Percentiles rank a stretch among this genome's conserved stretches.
phyloP scores from a whole-genome alignment of 2,113 vertebrate genomes.

The Burhinus oedicnemus region DNA sequence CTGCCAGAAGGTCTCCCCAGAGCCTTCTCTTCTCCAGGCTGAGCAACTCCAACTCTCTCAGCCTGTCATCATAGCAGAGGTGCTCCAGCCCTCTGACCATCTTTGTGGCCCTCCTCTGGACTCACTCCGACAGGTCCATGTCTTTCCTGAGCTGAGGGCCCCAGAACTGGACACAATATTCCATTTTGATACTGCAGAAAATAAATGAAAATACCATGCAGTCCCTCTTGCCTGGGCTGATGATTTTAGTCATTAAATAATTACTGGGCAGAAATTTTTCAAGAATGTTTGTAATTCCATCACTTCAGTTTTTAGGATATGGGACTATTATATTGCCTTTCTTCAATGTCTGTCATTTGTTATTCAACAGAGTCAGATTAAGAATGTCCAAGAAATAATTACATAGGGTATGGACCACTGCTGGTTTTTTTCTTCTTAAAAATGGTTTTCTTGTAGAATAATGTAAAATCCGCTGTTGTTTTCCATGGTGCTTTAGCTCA shows the following conservation, averaged over 20 bases:
- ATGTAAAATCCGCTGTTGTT: neutral
- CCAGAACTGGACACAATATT: too few species aligned
- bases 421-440: neutral
- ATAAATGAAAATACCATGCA: neutral
- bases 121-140: too few species aligned
- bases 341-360: neutral
- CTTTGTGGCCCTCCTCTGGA: too few species aligned
- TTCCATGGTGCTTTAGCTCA: neutral
- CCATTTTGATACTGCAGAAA: neutral
- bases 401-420: neutral
- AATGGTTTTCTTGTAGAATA: neutral
- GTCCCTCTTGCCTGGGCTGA: neutral
- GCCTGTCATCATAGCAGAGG: too few species aligned
- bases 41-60: too few species aligned
- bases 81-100: too few species aligned
- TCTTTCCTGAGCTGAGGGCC: too few species aligned
- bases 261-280: neutral
- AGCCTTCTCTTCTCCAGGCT: too few species aligned
- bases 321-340: neutral
- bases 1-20: too few species aligned
- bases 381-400: neutral
- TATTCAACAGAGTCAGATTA: neutral
- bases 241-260: constrained; percentile 2
- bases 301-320: constrained; percentile 5
- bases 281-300: neutral